Conservation (phyloP, 2,888 invertebrate species). For the Tinea trinotella region DNA sequence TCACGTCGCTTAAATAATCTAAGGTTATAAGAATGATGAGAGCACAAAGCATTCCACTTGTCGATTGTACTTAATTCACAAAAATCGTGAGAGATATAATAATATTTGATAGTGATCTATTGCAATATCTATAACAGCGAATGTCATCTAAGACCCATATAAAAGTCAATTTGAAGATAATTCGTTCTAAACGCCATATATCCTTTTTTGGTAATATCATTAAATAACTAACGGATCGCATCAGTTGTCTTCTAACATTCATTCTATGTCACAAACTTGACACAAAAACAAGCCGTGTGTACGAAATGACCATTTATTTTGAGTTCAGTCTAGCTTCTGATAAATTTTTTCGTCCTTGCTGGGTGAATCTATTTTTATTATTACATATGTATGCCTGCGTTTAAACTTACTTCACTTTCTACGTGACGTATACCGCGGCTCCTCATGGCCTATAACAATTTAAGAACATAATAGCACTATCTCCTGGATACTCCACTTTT, state of each 20-base stretch:
- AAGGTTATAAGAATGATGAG: too few relatives aligned
- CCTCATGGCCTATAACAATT: too few relatives aligned
- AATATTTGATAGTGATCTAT: too few relatives aligned
- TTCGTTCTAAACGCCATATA: neutral
- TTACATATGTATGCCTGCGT: too few relatives aligned
- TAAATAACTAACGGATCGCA: constrained; percentile 9
- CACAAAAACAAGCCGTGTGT: constrained; percentile 16
- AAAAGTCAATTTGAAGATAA: constrained; percentile 3
- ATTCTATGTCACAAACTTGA: constrained; percentile 8
- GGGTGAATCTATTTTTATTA: neutral
- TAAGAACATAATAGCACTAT: too few relatives aligned
- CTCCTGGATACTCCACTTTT: too few relatives aligned
- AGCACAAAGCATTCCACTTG: too few relatives aligned
- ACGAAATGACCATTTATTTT: neutral
- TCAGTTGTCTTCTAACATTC: constrained; percentile 13
- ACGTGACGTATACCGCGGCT: too few relatives aligned
- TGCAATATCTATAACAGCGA: neutral
- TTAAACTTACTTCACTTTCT: too few relatives aligned
- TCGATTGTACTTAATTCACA: too few relatives aligned
- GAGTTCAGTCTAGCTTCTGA: neutral
- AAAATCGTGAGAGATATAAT: too few relatives aligned
- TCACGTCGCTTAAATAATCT: too few relatives aligned
- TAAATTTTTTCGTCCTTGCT: neutral
- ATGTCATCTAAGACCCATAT: neutral
- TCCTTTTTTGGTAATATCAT: constrained; percentile 11